A percentile compares a stretch with the other conserved stretches of the same genome.
Conservation (phyloP, 2,888 invertebrate genomes). For the Drosophila atripex region DNA sequence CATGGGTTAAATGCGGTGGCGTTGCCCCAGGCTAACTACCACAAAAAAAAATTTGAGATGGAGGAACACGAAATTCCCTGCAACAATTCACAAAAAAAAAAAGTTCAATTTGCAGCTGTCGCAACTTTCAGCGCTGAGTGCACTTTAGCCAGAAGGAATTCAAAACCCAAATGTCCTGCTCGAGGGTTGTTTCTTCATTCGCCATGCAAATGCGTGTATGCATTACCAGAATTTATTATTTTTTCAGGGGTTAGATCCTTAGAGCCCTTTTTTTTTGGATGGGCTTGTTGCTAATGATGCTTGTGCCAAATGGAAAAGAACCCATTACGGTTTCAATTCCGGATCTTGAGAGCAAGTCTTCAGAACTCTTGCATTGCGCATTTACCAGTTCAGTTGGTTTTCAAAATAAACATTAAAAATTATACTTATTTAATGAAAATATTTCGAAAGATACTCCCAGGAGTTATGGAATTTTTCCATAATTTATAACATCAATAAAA, state of each 20-base stretch:
- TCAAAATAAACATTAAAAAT: background rate
- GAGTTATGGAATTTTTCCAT: slow-evolving; percentile 42
- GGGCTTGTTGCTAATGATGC: slow-evolving; percentile 68
- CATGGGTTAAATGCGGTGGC: slow-evolving; percentile 66
- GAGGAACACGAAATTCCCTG: slow-evolving; percentile 13
- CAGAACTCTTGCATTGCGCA: slow-evolving; percentile 28
- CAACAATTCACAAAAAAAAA: slow-evolving; percentile 17
- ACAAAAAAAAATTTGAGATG: slow-evolving; percentile 1
- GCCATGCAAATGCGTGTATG: slow-evolving; percentile 38
- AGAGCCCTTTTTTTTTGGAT: background rate
- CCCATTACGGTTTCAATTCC: slow-evolving; percentile 53
- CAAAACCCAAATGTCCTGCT: slow-evolving; percentile 14
- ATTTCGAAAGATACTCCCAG: background rate
- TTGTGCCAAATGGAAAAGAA: slow-evolving; percentile 56
- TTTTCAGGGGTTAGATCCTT: slow-evolving; percentile 26
- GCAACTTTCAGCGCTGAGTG: slow-evolving; percentile 64
- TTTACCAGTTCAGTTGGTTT: slow-evolving; percentile 9
- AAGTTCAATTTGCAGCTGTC: slow-evolving; percentile 66
- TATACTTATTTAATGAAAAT: too few relatives aligned
- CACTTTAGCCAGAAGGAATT: slow-evolving; percentile 50
- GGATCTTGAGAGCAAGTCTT: slow-evolving; percentile 50
- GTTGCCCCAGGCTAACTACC: slow-evolving; percentile 40
- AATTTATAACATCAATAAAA: slow-evolving; percentile 74
- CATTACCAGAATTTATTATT: slow-evolving; percentile 30
- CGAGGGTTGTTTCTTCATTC: slow-evolving; percentile 36